Percentiles rank a stretch among this genome's conserved stretches.
Evolutionary conservation across 2,888 invertebrate species (phyloP).

Genomic region (Linnaemya vulpina): DNA sequence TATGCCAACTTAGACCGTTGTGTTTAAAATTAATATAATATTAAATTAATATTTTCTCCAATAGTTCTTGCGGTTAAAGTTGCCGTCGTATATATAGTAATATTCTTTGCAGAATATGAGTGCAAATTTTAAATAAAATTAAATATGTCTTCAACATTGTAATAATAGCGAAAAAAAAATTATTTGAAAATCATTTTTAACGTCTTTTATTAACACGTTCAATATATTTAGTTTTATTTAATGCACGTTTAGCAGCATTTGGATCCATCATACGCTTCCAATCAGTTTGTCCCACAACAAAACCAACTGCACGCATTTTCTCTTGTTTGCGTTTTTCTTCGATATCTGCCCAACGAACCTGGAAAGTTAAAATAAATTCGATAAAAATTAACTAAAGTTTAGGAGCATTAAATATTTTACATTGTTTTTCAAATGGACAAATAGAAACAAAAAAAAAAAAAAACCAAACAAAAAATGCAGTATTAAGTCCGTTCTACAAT

Average conservation of each 20-base stretch:
- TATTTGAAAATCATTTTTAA: constrained; percentile 33
- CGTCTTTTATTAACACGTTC: constrained; percentile 84
- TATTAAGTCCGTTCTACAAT: no score
- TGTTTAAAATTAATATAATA: no score
- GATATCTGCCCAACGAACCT: constrained; percentile 99
- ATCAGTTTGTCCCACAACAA: constrained; percentile 98
- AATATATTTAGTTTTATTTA: constrained; percentile 97
- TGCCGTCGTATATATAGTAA: not conserved
- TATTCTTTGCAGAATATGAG: not conserved
- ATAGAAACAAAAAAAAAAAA: no score
- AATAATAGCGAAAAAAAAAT: constrained; percentile 44
- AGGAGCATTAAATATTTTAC: not conserved
- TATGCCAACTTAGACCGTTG: no score
- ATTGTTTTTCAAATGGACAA: no score
- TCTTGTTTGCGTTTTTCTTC: constrained; percentile 96
- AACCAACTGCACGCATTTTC: constrained; percentile 96
- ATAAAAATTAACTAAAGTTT: constrained; percentile 34
- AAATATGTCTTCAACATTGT: constrained; percentile 62
- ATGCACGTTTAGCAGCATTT: constrained; percentile 92
- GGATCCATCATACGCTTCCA: constrained; percentile 98
- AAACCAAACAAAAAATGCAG: not conserved
- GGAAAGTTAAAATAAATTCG: not conserved
- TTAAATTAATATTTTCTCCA: no score
- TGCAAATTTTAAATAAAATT: constrained; percentile 60
- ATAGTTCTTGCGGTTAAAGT: no score